Evolutionary conservation across 2,113 vertebrate genomes (phyloP).

Genomic region (Tauraco erythrolophus): DNA sequence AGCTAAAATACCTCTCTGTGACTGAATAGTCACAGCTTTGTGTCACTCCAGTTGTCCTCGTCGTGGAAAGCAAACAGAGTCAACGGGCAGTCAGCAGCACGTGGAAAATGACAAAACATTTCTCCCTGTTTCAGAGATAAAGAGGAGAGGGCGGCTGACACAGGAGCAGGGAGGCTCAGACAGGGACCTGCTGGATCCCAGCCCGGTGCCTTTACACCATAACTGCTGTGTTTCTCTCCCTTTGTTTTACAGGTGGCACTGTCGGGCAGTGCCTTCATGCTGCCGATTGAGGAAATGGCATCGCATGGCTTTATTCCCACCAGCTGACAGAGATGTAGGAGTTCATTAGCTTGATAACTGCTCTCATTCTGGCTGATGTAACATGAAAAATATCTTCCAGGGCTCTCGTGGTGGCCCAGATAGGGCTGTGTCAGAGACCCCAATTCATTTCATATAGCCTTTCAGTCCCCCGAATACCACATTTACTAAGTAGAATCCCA

Average conservation of each 20-base stretch:
- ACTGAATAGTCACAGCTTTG: background rate
- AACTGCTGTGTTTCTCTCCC: background rate
- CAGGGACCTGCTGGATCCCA: background rate
- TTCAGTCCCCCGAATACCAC: background rate
- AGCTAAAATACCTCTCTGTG: background rate
- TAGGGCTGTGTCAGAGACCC: slow-evolving; percentile 40
- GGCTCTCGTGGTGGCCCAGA: slow-evolving; percentile 36
- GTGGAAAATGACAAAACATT: background rate
- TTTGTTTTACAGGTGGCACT: background rate
- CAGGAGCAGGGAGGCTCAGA: no score
- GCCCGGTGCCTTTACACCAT: background rate
- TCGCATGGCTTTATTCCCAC: background rate
- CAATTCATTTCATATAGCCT: slow-evolving; percentile 37
- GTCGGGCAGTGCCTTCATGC: background rate
- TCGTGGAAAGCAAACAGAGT: background rate
- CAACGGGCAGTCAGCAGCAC: rapidly evolving
- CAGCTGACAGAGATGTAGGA: slow-evolving; percentile 18
- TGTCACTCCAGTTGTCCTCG: background rate
- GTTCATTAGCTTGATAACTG: slow-evolving; percentile 17
- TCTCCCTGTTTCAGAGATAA: background rate
- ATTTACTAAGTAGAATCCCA: background rate
- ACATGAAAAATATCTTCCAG: slow-evolving; percentile 48
- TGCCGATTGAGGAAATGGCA: background rate
- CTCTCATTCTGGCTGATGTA: slow-evolving; percentile 14
- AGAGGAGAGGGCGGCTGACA: background rate